phyloP scores from a whole-genome alignment of 2,888 invertebrate genomes.

The Andrena praecox region DNA sequence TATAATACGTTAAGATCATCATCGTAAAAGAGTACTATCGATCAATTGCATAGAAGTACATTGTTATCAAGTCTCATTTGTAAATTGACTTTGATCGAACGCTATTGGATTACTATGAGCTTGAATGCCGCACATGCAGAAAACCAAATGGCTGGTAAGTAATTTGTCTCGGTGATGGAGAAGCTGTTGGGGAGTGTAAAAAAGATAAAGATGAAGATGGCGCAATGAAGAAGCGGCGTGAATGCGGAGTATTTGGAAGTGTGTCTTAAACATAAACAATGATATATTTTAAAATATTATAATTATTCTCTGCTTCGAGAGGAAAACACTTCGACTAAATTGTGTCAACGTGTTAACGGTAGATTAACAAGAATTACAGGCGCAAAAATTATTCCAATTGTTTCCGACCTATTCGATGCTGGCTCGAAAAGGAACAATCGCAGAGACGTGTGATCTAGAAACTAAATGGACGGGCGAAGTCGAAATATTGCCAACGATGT shows the following conservation, averaged over 20 bases:
- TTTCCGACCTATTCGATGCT: conserved; percentile 62
- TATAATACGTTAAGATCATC: not conserved
- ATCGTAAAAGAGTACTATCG: conserved; percentile 8
- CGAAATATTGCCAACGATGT: conserved; percentile 78
- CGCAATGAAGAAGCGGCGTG: conserved; percentile 26
- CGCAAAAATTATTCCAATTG: conserved; percentile 52
- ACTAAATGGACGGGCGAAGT: conserved; percentile 80
- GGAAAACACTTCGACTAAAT: conserved; percentile 62
- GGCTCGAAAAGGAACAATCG: conserved; percentile 63
- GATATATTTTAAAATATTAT: conserved; percentile 63
- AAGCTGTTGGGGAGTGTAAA: not conserved
- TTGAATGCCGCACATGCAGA: conserved; percentile 15
- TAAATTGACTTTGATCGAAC: conserved; percentile 48
- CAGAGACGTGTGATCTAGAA: conserved; percentile 65
- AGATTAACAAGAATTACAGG: conserved; percentile 62
- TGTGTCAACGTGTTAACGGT: conserved; percentile 57
- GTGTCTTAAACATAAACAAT: conserved; percentile 62
- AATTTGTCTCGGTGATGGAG: not conserved
- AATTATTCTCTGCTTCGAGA: conserved; percentile 58
- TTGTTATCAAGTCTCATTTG: conserved; percentile 34
- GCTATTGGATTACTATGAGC: conserved; percentile 30
- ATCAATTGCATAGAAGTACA: conserved; percentile 4
- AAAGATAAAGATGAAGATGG: not conserved
- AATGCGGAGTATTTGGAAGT: conserved; percentile 53
- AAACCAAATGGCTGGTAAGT: not conserved